These are phyloP conservation scores for Eremophila alpestris DNA, from an alignment of 2,797 vertebrate genomes.

Conservation along the genomic window DNA sequence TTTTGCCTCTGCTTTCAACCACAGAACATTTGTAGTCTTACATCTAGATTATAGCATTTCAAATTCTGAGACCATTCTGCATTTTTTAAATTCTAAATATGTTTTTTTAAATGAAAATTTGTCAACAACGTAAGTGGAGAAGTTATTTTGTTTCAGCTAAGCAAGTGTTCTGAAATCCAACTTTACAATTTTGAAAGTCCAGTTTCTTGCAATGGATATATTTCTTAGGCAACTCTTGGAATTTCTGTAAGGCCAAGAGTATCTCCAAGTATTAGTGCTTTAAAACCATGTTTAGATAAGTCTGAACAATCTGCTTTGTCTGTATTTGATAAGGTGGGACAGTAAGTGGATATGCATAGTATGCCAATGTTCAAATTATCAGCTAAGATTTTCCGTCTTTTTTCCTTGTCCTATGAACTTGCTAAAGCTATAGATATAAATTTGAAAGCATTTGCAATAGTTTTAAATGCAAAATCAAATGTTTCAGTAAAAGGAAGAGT, in stretches of 20 bases:
- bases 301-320: not conserved
- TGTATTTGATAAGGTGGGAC: not conserved
- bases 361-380: not conserved
- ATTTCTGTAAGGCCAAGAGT: not conserved
- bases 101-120: not conserved
- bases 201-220: not conserved
- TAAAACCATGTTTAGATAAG: not conserved
- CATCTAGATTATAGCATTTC: not conserved
- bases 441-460: not conserved
- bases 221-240: not conserved
- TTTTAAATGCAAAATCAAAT: not conserved
- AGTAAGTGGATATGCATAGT: not conserved
- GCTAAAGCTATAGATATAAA: not conserved
- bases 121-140: not conserved
- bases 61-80: not conserved
- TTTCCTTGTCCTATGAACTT: not conserved
- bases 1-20: not conserved
- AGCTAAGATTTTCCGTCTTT: not conserved
- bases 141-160: not conserved
- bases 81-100: not conserved
- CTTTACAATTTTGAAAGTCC: not conserved
- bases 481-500: not conserved
- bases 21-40: not conserved
- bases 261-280: not conserved
- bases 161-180: not conserved